These are phyloP conservation scores for Borostomias antarcticus DNA, from an alignment of 2,797 vertebrate genomes.

Conservation along the genomic window DNA sequence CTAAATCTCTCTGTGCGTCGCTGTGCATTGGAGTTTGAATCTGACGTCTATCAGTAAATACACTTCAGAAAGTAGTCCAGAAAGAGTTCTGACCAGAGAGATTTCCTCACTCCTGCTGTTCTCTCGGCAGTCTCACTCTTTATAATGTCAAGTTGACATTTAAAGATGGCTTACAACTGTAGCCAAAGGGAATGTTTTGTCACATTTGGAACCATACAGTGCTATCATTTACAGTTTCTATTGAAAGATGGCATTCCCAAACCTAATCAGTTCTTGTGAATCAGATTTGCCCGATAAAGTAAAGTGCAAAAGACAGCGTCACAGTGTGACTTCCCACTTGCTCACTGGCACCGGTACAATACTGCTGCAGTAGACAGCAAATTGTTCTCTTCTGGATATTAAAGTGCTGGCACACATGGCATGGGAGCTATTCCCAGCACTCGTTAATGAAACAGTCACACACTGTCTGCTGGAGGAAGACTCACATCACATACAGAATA, in stretches of 20 bases:
- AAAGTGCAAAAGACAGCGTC: neutral
- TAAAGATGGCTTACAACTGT: too few species aligned
- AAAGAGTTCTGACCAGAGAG: too few species aligned
- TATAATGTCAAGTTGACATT: neutral
- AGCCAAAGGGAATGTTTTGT: too few species aligned
- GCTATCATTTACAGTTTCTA: too few species aligned
- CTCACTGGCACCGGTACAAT: slow-evolving; percentile 9
- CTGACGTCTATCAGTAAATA: slow-evolving; percentile 15
- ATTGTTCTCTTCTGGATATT: slow-evolving; percentile 66
- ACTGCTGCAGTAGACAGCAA: slow-evolving; percentile 42
- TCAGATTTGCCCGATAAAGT: neutral
- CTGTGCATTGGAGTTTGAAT: slow-evolving; percentile 31
- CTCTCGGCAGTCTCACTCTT: neutral
- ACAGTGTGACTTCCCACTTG: neutral
- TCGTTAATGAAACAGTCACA: slow-evolving; percentile 63
- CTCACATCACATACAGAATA: too few species aligned
- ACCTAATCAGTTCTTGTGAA: neutral
- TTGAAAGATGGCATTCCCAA: neutral
- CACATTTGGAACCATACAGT: too few species aligned
- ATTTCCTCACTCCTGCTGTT: neutral
- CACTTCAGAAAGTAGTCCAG: neutral
- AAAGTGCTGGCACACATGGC: slow-evolving; percentile 50
- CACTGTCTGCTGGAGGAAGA: slow-evolving; percentile 35
- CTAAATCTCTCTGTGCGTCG: slow-evolving; percentile 37
- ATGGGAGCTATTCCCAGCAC: slow-evolving; percentile 53